A percentile compares a stretch with the other conserved stretches of the same genome.
Conservation (phyloP, 2,888 invertebrate species). For the Apotomis capreana region DNA sequence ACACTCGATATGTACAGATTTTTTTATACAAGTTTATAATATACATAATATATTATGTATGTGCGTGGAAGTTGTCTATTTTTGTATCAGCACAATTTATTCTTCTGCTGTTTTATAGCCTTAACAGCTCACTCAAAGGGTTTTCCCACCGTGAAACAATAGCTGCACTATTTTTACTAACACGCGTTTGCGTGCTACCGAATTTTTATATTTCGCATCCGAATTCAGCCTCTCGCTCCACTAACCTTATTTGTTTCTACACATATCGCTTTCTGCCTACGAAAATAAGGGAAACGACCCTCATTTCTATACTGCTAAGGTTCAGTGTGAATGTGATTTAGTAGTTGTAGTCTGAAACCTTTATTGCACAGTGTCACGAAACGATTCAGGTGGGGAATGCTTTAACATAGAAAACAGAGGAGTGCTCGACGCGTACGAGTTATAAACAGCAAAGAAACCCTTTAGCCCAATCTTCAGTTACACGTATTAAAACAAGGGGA, state of each 20-base stretch:
- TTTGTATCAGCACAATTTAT: constrained; percentile 1
- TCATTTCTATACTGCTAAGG: constrained; percentile 49
- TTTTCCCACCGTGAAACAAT: constrained; percentile 30
- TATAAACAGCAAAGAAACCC: constrained; percentile 58
- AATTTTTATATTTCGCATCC: constrained; percentile 67
- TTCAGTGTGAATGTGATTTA: constrained; percentile 40
- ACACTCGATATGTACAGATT: too few relatives aligned
- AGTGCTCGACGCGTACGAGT: constrained; percentile 69
- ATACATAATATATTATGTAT: neutral
- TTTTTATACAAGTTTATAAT: too few relatives aligned
- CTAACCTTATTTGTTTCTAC: constrained; percentile 68
- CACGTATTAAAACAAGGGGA: constrained; percentile 15
- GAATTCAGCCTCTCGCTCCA: constrained; percentile 74
- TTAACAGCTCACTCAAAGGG: constrained; percentile 29
- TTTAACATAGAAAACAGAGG: constrained; percentile 71
- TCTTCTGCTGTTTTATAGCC: constrained; percentile 14
- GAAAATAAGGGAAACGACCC: constrained; percentile 44
- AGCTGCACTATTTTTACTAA: constrained; percentile 40
- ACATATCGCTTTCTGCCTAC: constrained; percentile 45
- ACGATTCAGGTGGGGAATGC: constrained; percentile 78
- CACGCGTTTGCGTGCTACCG: constrained; percentile 72
- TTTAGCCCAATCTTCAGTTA: constrained; percentile 43
- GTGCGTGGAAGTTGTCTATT: neutral
- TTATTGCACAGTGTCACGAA: constrained; percentile 78
- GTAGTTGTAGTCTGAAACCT: constrained; percentile 55